A percentile compares a stretch with the other conserved stretches of the same genome.
Conservation (phyloP, 2,113 vertebrate genomes). For the Piprites chloris region DNA sequence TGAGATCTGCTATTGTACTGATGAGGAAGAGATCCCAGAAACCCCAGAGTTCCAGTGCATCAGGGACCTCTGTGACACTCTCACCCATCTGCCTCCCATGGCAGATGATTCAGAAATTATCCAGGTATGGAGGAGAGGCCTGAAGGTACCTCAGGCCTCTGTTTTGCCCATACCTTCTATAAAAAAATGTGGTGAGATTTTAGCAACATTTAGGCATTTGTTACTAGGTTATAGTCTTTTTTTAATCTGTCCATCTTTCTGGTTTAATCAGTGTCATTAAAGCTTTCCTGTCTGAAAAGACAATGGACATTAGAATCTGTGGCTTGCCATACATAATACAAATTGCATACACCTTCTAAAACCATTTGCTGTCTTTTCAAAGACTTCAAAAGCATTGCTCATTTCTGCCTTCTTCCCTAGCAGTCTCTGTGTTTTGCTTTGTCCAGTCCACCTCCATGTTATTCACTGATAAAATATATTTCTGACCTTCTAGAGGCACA, state of each 20-base stretch:
- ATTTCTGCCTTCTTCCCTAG: not conserved
- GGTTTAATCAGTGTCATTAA: not conserved
- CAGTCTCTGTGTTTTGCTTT: not conserved
- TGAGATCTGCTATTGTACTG: not conserved
- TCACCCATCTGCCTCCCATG: not conserved
- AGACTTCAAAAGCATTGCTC: not conserved
- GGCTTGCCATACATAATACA: not conserved
- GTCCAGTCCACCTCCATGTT: not conserved
- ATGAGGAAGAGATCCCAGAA: not conserved
- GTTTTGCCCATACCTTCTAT: not conserved
- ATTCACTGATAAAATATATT: not conserved
- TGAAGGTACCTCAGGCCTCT: not conserved
- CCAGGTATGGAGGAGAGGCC: not conserved
- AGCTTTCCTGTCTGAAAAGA: not conserved
- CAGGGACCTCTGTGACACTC: not conserved
- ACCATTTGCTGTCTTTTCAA: not conserved
- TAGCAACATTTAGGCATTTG: not conserved
- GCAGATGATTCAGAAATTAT: not conserved
- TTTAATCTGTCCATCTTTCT: not conserved
- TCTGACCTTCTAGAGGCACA: not conserved
- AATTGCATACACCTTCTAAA: not conserved
- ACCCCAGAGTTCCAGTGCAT: not conserved
- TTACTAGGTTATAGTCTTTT: not conserved
- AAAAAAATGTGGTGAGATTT: not conserved
- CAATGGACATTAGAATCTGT: not conserved